Evolutionary conservation across 2,797 vertebrate species (phyloP).

Genomic region (Hybognathus amarus): DNA sequence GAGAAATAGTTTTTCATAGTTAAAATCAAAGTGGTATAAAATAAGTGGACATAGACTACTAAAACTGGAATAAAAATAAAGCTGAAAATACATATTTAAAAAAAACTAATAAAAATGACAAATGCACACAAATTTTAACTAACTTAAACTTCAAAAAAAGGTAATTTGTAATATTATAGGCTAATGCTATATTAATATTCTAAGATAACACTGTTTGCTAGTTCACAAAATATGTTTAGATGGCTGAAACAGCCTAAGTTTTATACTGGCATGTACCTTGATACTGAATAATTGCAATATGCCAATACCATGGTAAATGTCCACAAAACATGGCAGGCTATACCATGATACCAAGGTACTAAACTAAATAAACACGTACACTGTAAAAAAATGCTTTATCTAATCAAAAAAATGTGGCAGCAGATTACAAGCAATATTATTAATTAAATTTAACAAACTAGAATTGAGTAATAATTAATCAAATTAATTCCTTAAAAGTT

Average conservation of each 20-base stretch:
- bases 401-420: too few relatives aligned
- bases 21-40: not conserved
- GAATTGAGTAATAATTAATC: too few relatives aligned
- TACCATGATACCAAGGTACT: not conserved
- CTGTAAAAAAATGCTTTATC: too few relatives aligned
- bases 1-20: not conserved
- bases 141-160: not conserved
- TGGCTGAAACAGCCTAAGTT: not conserved
- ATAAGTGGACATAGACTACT: not conserved
- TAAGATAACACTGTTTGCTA: not conserved
- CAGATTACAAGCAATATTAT: too few relatives aligned
- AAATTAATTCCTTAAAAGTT: too few relatives aligned
- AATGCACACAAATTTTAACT: not conserved
- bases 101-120: not conserved
- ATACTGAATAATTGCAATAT: not conserved
- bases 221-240: not conserved
- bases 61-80: not conserved
- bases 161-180: not conserved
- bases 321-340: not conserved
- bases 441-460: too few relatives aligned
- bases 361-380: not conserved
- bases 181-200: not conserved
- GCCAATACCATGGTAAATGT: not conserved
- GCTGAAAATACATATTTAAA: not conserved
- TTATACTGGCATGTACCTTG: not conserved